A percentile compares a stretch with the other conserved stretches of the same genome.
Evolutionary conservation across 2,888 invertebrate species (phyloP).

Genomic region (Cataglyphis rosenhaueri): DNA sequence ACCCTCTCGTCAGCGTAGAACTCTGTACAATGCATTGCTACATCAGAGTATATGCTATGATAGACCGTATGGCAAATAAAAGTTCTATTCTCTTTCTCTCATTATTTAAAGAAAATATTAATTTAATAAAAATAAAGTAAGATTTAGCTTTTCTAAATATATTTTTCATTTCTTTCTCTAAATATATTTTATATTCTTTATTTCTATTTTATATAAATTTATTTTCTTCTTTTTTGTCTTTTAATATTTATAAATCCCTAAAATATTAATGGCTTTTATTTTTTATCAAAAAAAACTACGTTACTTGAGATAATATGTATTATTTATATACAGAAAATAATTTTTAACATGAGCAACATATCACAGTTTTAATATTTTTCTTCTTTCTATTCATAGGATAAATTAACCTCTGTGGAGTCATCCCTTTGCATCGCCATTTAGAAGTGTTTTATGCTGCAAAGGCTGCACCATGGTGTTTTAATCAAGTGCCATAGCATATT

Average conservation of each 20-base stretch:
- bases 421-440: slow-evolving; percentile 70
- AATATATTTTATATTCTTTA: neutral
- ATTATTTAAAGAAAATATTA: neutral
- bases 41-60: slow-evolving; percentile 78
- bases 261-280: slow-evolving; percentile 1
- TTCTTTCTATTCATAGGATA: slow-evolving; percentile 48
- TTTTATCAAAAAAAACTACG: neutral
- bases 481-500: slow-evolving; percentile 83
- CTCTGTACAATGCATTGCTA: slow-evolving; percentile 73
- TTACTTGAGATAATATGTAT: neutral
- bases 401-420: slow-evolving; percentile 66
- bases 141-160: neutral
- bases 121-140: neutral
- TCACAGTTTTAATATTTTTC: slow-evolving; percentile 34
- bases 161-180: neutral
- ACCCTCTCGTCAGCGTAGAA: slow-evolving; percentile 63
- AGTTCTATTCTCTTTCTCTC: neutral
- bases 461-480: slow-evolving; percentile 80
- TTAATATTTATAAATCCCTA: neutral
- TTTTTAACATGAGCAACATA: neutral
- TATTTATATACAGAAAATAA: neutral
- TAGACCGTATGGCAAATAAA: slow-evolving; percentile 73
- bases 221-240: neutral
- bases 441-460: slow-evolving; percentile 72
- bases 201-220: neutral